Base-by-base conservation (phyloP, 2,888 invertebrate species). In the Invenusta paracnida region DNA sequence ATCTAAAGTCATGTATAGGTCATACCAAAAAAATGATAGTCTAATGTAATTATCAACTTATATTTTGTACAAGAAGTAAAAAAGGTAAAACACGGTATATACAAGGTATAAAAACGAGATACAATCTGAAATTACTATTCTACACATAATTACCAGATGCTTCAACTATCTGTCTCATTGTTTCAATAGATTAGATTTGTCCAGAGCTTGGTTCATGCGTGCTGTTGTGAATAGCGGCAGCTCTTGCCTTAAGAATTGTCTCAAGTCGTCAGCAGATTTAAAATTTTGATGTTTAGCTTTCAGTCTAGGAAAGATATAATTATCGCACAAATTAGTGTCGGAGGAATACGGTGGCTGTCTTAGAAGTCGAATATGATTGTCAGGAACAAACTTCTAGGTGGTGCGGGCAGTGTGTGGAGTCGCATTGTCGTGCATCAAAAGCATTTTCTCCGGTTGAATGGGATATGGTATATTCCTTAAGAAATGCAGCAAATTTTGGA, bases 301-400 rank as follows among this genome's bases (percentile, higher is more conserved):
- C 25, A 73, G 73, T 73, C 73, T 25, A 73, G 73, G 73, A 73
- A 73, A 73, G 25, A 73, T n/a, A 23, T 73, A n/a, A 73, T 73
- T 73, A 73, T 73, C 73, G 23, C 23, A 73, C 48, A 48, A 48
- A 48, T 48, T 48, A 48, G 48, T 48, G 48, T 48, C 48, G 48
- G 48, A n/a, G 48, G 48, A 48, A 48, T 48, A 48, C 17, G 5
- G 48, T 48, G 48, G 48, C 17, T 73, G 73, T 73, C 73, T 73
- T 73, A 73, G 27, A 73, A 73, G 73, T 73, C 73, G 73, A 73
- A 73, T 73, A 73, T 73, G 73, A 73, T 23, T 73, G 73, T 73
- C 73, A 73, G 73, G 11, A 73, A 73, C 73, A 73, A 73, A 73
- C 11, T 73, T 73, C 27, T 73, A 23, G 73, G 73, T 73, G 27